Conservation (phyloP, 1,140 invertebrate species). For the Drosophila willistoni region DNA sequence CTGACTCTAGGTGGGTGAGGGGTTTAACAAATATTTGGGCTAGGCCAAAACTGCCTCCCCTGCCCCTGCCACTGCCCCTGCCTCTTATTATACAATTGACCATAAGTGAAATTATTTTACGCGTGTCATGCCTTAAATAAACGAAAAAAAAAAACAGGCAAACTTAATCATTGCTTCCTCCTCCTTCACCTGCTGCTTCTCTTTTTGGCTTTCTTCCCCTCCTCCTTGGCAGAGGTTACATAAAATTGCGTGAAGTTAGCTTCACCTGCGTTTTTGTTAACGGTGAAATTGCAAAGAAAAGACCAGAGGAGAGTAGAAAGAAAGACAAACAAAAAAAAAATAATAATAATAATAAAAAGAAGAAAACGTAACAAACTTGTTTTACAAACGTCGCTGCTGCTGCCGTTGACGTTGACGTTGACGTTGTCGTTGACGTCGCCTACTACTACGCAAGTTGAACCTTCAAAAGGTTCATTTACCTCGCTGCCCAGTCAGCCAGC, state of each 20-base stretch:
- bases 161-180: background rate
- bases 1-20: slow-evolving; percentile 32
- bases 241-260: slow-evolving; percentile 53
- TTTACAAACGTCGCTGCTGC: slow-evolving; percentile 54
- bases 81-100: slow-evolving; percentile 63
- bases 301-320: slow-evolving; percentile 44
- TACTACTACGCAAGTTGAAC: slow-evolving; percentile 79
- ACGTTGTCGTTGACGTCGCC: slow-evolving; percentile 43
- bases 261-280: slow-evolving; percentile 71
- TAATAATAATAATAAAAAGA: slow-evolving; percentile 17
- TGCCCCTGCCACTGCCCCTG: no score
- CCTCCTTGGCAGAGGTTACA: slow-evolving; percentile 56
- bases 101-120: slow-evolving; percentile 73
- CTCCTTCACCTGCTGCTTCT: background rate
- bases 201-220: background rate
- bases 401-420: slow-evolving; percentile 9
- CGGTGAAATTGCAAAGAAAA: slow-evolving; percentile 79
- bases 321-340: slow-evolving; percentile 17
- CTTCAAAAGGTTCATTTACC: slow-evolving; percentile 83
- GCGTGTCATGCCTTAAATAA: slow-evolving; percentile 61
- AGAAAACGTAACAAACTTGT: slow-evolving; percentile 77
- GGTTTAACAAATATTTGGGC: background rate
- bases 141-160: slow-evolving; percentile 22
- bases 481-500: slow-evolving; percentile 25
- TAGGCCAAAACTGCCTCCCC: no score